Base-by-base conservation (phyloP, 2,797 vertebrate genomes). In the Chiloscyllium punctatum region DNA sequence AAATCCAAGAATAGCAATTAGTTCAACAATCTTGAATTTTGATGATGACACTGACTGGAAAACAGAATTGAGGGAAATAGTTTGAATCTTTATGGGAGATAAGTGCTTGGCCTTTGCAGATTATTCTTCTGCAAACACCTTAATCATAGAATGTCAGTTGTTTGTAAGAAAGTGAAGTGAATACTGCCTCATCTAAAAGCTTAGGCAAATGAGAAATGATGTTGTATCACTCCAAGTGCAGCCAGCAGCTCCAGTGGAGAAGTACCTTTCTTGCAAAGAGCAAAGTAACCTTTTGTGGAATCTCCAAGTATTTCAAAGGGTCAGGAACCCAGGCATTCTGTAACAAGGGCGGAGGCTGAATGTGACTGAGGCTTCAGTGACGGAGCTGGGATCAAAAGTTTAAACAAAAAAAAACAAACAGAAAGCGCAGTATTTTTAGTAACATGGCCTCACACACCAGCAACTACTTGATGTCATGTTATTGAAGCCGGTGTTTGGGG, bases 311-410 rank as follows among this genome's bases (percentile, higher is more conserved):
- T 84, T 25, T 37, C 9, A 37, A 21, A 25, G 82, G 82, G 82
- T 84, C 82, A 48, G 16, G 37, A 23, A 48, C 18, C 21, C 1
- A 9, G 13, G 13, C 25, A 15, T 57, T 57, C 42, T 27, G 1
- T 23, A 27, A 27, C 23, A 27, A 57, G 51, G 51, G 8, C 9
- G 48, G 86, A 21, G 21, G 0, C 86, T 57, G 86, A 88, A 33
- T 5, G 51, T 57, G 53, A 33, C 11, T 13, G 51, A 30, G 6
- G 86, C 3, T 88, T 88, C 2, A 88, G 18, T 84, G 37, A 48
- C 37, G 37, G 82, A 48, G 11, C 86, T 88, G 51, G 86, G 86
- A 88, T 88, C 86, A 88, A 88, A 88, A 88, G 86, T 88, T 88
- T 27, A 57, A 88, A 57, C 9, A 7, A 30, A 33, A 7, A 30